phyloP scores from a whole-genome alignment of 2,113 vertebrate species.

The Eptesicus fuscus region DNA sequence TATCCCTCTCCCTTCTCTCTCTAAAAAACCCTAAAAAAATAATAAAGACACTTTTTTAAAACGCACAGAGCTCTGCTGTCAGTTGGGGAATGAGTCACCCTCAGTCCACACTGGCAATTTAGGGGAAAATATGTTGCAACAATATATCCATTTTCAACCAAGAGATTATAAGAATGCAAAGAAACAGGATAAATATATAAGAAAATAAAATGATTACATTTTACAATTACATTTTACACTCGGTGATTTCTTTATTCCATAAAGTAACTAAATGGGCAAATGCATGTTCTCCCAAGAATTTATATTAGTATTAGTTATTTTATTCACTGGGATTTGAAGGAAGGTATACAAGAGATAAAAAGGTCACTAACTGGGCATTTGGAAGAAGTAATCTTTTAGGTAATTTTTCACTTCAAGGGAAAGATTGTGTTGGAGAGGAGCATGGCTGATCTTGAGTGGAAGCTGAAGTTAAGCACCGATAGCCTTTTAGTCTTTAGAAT shows the following conservation, averaged over 20 bases:
- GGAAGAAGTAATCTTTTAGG: background rate
- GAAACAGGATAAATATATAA: background rate
- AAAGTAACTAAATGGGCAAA: background rate
- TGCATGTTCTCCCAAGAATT: background rate
- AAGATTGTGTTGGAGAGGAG: background rate
- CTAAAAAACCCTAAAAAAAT: no score
- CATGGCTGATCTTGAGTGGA: background rate
- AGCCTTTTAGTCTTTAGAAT: background rate
- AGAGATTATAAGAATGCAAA: background rate
- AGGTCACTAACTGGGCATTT: background rate
- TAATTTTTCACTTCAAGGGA: background rate
- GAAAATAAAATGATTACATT: background rate
- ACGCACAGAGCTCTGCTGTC: no score
- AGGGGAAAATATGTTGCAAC: no score
- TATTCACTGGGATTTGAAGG: background rate
- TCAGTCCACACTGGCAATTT: no score
- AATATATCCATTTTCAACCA: background rate
- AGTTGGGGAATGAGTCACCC: no score
- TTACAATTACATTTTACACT: background rate
- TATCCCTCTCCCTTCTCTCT: no score
- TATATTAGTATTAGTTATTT: background rate
- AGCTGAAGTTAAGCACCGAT: background rate
- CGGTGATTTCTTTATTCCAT: background rate
- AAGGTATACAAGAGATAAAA: background rate
- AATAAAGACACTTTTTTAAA: no score